phyloP scores from a whole-genome alignment of 1,140 invertebrate species.

The Drosophila orena region DNA sequence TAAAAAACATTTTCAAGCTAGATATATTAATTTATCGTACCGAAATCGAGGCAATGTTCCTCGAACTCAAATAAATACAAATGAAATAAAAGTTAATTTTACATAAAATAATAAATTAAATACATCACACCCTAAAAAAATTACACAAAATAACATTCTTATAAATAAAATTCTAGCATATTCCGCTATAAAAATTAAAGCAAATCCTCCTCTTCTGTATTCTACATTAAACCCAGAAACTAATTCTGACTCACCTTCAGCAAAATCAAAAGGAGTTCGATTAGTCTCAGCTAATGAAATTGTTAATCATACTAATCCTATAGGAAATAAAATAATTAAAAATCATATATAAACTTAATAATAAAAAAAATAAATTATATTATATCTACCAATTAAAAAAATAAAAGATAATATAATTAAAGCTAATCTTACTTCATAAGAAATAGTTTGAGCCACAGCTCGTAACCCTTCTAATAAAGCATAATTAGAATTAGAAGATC shows the following conservation, averaged over 20 bases:
- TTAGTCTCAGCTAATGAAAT: constrained; percentile 85
- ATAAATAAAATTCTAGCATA: constrained; percentile 86
- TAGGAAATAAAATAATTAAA: constrained; percentile 85
- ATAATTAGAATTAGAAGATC: too few relatives aligned
- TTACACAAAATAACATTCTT: constrained; percentile 88
- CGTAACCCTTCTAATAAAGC: constrained; percentile 86
- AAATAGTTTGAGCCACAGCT: constrained; percentile 1
- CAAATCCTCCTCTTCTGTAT: constrained; percentile 89
- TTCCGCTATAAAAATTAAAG: constrained; percentile 90
- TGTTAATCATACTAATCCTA: constrained; percentile 86
- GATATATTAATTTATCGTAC: constrained; percentile 84
- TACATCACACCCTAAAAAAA: constrained; percentile 87
- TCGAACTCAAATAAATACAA: constrained; percentile 83
- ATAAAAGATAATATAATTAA: constrained; percentile 37
- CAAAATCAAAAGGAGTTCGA: constrained; percentile 92
- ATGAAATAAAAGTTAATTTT: constrained; percentile 85
- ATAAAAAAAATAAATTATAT: constrained; percentile 62
- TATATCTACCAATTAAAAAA: constrained; percentile 66
- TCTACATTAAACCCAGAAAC: constrained; percentile 92
- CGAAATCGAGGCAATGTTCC: constrained; percentile 58
- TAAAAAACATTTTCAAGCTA: constrained; percentile 82
- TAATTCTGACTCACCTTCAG: constrained; percentile 90
- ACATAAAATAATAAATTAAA: constrained; percentile 88
- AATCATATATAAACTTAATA: constrained; percentile 85
- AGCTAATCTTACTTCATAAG: constrained; percentile 6